Base-by-base conservation (phyloP, 2,797 vertebrate genomes). In the Crypturellus tataupa region DNA sequence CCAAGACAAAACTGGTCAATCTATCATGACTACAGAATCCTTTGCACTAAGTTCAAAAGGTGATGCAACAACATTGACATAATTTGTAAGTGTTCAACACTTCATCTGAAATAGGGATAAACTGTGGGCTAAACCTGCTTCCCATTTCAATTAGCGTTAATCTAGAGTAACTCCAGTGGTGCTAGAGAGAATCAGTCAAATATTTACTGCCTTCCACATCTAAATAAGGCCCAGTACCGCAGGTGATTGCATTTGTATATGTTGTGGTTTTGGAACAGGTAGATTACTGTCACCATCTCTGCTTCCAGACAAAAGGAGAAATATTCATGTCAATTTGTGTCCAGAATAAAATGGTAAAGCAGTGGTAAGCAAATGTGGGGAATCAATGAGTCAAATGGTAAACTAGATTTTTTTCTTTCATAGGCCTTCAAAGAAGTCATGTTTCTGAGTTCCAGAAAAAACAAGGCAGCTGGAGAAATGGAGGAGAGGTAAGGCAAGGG, bases 1-100 rank as follows among this genome's bases (percentile, higher is more conserved):
- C n/a, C 73, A 91, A 56, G 46, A 83, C 55, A 92, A 85, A 89
- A 8, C 35, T 72, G 11, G n/a, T 51, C 24, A 77, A 76, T 49
- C 39, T 77, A 10, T 37, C 49, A 62, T 68, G 17, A 17, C 23
- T 37, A 23, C 7, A 6, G 16, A 8, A 84, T 93, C 67, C 60
- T 67, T 31, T 73, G 46, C 40, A 21, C 15, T 71, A 80, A 86
- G 16, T 79, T 37, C 35, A 17, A 55, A 53, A 71, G 39, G 25
- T 64, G 86, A 68, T 49, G 49, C 39, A 81, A 14, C 63, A 86
- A 64, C 3, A 17, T 8, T 80, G 69, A 70, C 5, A 4, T 12
- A 49, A 64, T 77, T 67, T 86, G n/a, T 63, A 39, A 77, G 27
- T 56, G 86, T 85, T 85, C 44, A 70, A 24, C 49, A 39, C 9